Base-by-base conservation (phyloP, 2,113 vertebrate species). In the Burhinus oedicnemus region DNA sequence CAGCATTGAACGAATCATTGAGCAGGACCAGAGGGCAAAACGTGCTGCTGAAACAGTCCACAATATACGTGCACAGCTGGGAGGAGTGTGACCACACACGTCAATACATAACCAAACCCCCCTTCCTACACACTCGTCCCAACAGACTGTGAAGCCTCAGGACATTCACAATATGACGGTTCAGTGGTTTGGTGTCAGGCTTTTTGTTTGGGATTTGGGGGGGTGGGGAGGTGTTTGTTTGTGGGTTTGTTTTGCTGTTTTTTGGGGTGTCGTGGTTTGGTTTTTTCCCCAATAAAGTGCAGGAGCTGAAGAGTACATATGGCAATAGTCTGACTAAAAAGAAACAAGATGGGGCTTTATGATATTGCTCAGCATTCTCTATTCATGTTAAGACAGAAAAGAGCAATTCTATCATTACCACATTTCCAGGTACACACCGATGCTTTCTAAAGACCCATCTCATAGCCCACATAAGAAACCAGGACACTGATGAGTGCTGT, bases 41-140 rank as follows among this genome's bases (percentile, higher is more conserved):
- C 0, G 0, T 5, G 3, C 38, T 65, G 42, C 55, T 76, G 44
- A 64, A 89, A 60, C 42, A 83, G 45, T 3, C 9, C 11, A 14
- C 36, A 52, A 17, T 6, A 49, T 2, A 78, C 4, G 2, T 0
- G 2, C 2, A 11, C 4, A 51, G 45, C 83, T 52, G 54, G 58
- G 8, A 90, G 26, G 7, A 8, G 0, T 3, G 23, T 10, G 51
- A 83, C 12, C 42, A 36, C 11, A 80, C 26, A 27, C 40, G 55
- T 25, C 36, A 72, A 32, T 13, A 45, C 0, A 17, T 0, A 58
- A 19, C 7, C 68, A 86, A 90, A 61, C 15, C 10, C n/a, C 15
- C 3, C 16, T 29, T 81, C 49, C 42, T 62, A 13, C 2, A 22
- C 13, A 18, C 25, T n/a, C 5, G 54, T 58, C 75, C 52, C 71